Base-by-base conservation (phyloP, 2,113 vertebrate species). In the Scopus umbretta region DNA sequence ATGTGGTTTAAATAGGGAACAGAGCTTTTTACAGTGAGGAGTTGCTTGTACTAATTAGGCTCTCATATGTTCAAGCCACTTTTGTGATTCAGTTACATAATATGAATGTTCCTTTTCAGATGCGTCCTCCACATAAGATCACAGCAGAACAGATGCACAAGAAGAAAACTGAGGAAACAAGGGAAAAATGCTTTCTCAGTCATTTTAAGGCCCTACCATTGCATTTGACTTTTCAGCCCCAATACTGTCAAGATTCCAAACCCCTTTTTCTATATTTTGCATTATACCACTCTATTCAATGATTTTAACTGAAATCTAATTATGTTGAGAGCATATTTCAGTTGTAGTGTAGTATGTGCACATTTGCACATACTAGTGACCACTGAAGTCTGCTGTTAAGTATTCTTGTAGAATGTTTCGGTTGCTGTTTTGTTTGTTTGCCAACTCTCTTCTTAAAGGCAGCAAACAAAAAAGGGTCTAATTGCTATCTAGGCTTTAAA, bases 141-240 rank as follows among this genome's bases (percentile, higher is more conserved):
- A 80, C 55, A 86, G 47, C 50, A 80, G 74, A 92, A 52, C 20
- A 68, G 50, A 91, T 16, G 68, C 52, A 43, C 1, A 29, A 43
- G 43, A 82, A 1, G 2, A n/a, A 62, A 86, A 88, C 12, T 11
- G 14, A 82, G 30, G 29, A 93, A 93, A 47, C 0, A 2, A 49
- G 4, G 11, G 6, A 38, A 55, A 62, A 56, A 58, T n/a, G 27
- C 27, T n/a, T 59, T 38, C 43, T 75, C 0, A 0, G 12, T 70
- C 4, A 80, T 80, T 82, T 86, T 17, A 92, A 45, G 13, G 78
- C 92, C n/a, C 50, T 52, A 40, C 25, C 38, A 58, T 2, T 42
- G 34, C 29, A n/a, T 56, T 90, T 70, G 26, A 70, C 62, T 86
- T 92, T 88, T 76, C 45, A 89, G 38, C 11, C 29, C 9, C 4